These are phyloP conservation scores for Melieria crassipennis DNA, from an alignment of 2,888 invertebrate species.

Conservation along the genomic window DNA sequence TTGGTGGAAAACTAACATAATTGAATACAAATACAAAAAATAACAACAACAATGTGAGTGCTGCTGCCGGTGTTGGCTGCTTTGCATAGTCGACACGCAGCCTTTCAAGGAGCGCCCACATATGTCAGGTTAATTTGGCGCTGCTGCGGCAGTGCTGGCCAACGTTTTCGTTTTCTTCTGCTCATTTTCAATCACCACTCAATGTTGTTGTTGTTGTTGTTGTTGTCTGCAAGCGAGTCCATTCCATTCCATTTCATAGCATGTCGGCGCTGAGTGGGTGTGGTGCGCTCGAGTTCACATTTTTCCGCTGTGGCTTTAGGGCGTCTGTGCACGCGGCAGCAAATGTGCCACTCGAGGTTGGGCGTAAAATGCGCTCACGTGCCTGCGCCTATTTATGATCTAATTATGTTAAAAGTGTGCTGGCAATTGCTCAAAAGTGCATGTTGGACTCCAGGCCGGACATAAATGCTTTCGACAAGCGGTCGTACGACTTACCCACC, in stretches of 20 bases:
- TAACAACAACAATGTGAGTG: background rate
- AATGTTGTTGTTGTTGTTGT: background rate
- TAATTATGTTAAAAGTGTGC: slow-evolving; percentile 30
- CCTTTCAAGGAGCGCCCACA: slow-evolving; percentile 28
- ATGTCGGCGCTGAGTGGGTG: slow-evolving; percentile 13
- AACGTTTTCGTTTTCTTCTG: slow-evolving; percentile 2
- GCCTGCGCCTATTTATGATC: slow-evolving; percentile 21
- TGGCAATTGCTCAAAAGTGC: slow-evolving; percentile 35
- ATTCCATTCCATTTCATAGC: slow-evolving; percentile 7
- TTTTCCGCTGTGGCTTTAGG: slow-evolving; percentile 12
- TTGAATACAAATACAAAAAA: background rate
- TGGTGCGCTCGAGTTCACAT: slow-evolving; percentile 11
- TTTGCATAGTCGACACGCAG: background rate
- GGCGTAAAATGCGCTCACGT: slow-evolving; percentile 16
- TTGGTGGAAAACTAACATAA: background rate
- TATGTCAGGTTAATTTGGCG: slow-evolving; percentile 18
- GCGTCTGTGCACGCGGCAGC: slow-evolving; percentile 17
- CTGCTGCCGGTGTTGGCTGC: background rate
- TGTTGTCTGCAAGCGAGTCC: background rate
- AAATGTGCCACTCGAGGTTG: background rate
- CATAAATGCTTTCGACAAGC: background rate
- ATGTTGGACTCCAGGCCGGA: background rate
- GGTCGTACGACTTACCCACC: too few relatives aligned
- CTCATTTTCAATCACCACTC: background rate
- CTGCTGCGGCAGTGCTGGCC: slow-evolving; percentile 18